Evolutionary conservation across 1,140 invertebrate genomes (phyloP).

Genomic region (Bombus confusus): DNA sequence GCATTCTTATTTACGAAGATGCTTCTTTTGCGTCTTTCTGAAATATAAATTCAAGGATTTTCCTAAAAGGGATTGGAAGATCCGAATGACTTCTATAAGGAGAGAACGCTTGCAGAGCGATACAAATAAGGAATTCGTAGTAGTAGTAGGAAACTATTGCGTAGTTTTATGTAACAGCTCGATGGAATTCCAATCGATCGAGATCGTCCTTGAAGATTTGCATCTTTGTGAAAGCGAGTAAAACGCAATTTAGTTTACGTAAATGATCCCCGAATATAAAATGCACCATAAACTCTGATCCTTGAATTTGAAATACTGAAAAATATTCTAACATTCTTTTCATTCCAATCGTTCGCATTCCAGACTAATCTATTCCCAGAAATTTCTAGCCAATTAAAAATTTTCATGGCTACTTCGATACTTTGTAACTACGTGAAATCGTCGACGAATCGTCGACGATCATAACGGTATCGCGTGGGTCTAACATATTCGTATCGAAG

Average conservation of each 20-base stretch:
- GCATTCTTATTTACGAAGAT: too few species aligned
- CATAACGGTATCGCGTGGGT: slow-evolving; percentile 5
- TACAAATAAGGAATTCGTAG: not conserved
- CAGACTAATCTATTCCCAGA: not conserved
- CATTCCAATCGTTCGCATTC: not conserved
- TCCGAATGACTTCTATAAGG: not conserved
- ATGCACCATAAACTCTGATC: not conserved
- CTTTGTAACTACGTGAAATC: not conserved
- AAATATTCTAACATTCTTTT: not conserved
- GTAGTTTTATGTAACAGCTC: slow-evolving; percentile 8
- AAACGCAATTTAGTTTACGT: not conserved
- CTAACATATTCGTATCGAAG: not conserved
- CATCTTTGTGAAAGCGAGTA: not conserved
- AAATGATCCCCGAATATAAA: not conserved
- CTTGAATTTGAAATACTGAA: not conserved
- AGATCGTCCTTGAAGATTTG: not conserved
- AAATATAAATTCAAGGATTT: not conserved
- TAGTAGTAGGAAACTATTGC: not conserved
- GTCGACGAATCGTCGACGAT: not conserved
- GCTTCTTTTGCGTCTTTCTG: too few species aligned
- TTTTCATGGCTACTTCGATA: not conserved
- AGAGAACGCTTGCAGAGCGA: not conserved
- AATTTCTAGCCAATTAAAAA: not conserved
- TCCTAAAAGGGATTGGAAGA: not conserved
- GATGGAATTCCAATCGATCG: not conserved